phyloP scores from a whole-genome alignment of 2,113 vertebrate species.

The Euleptes europaea region DNA sequence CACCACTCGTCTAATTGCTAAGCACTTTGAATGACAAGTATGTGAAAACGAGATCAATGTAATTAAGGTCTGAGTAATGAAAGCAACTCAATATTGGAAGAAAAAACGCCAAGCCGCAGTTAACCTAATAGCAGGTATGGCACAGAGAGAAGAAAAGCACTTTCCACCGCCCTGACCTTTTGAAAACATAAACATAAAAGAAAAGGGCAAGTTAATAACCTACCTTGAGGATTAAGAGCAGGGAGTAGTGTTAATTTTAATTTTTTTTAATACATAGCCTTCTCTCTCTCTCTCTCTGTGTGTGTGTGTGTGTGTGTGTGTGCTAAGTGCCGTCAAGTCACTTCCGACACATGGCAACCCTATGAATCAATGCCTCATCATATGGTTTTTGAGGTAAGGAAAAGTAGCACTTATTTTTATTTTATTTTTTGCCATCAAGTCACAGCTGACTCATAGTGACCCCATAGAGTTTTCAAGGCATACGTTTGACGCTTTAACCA shows the following conservation, averaged over 20 bases:
- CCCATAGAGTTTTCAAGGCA: background rate
- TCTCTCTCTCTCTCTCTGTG: too few relatives aligned
- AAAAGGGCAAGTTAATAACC: background rate
- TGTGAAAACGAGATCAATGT: conserved; percentile 1
- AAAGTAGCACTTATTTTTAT: too few relatives aligned
- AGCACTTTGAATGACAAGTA: conserved; percentile 17
- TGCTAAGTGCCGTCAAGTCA: too few relatives aligned
- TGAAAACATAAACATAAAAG: background rate
- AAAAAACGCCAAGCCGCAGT: background rate
- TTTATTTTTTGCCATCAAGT: background rate
- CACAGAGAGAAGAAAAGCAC: background rate
- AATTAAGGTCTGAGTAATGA: conserved; percentile 8
- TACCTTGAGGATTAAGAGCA: background rate
- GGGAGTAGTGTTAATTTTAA: background rate
- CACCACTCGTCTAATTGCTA: background rate
- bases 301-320: too few relatives aligned
- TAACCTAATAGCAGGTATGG: background rate
- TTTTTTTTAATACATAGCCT: too few relatives aligned
- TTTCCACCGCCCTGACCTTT: background rate
- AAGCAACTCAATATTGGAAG: background rate
- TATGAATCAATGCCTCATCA: too few relatives aligned
- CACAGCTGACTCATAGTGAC: too few relatives aligned
- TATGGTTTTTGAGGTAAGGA: too few relatives aligned
- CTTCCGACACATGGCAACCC: too few relatives aligned
- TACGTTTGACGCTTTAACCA: background rate